Evolutionary conservation across 2,797 vertebrate genomes (phyloP).

Genomic region (Halcyon leucocephala): DNA sequence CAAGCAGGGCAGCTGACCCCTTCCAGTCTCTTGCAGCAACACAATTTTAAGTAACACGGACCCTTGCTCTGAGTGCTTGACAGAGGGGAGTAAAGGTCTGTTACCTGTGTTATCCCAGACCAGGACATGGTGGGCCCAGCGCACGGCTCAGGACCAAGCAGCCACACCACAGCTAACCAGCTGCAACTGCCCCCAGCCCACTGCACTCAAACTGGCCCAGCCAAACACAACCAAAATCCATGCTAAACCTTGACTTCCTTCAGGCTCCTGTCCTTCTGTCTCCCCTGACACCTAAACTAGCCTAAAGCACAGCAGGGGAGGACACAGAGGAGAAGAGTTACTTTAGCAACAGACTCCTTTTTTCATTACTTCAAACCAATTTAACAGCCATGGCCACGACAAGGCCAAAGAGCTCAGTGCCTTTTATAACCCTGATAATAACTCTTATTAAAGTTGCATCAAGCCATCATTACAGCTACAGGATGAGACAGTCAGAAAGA

Average conservation of each 20-base stretch:
- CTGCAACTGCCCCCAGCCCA: neutral
- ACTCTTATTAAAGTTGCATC: neutral
- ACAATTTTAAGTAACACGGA: neutral
- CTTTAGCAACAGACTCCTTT: neutral
- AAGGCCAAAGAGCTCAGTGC: neutral
- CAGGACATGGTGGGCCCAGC: accelerated
- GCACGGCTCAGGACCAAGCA: neutral
- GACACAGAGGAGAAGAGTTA: neutral
- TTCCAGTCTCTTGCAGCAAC: neutral
- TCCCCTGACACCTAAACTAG: neutral
- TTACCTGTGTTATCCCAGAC: neutral
- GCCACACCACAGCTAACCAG: neutral
- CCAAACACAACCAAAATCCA: neutral
- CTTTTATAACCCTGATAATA: neutral
- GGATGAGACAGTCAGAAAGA: neutral
- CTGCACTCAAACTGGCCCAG: neutral
- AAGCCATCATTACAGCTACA: neutral
- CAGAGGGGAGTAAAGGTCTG: neutral
- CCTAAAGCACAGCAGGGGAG: neutral
- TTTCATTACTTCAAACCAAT: neutral
- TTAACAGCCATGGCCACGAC: neutral
- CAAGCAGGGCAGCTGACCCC: neutral
- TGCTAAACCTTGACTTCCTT: neutral
- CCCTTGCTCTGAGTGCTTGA: neutral
- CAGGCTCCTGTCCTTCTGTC: neutral